Conservation (phyloP, 2,113 vertebrate species). For the Cynopterus brachyotis region DNA sequence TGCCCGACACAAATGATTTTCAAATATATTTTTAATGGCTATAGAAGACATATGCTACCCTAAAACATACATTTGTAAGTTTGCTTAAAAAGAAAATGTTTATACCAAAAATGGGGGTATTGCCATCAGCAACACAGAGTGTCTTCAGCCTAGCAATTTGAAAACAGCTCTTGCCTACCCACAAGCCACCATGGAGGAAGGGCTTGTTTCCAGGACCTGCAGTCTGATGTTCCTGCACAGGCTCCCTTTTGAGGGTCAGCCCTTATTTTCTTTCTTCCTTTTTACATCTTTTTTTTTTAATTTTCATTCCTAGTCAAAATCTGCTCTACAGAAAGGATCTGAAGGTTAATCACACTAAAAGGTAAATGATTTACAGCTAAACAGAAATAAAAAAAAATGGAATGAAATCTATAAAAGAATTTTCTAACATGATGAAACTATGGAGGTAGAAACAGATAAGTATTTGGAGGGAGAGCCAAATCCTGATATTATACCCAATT, state of each 20-base stretch:
- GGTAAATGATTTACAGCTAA: neutral
- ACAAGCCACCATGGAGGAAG: neutral
- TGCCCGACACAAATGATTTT: neutral
- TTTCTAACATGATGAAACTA: neutral
- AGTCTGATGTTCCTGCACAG: neutral
- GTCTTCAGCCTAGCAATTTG: neutral
- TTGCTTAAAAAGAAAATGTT: neutral
- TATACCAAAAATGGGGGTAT: neutral
- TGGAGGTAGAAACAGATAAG: neutral
- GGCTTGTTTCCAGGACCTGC: neutral
- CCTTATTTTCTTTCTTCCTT: neutral
- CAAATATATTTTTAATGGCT: neutral
- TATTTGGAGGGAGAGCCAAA: neutral
- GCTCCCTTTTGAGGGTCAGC: neutral
- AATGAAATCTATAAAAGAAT: neutral
- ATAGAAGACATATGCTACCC: neutral
- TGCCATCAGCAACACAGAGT: neutral
- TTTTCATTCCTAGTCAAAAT: neutral
- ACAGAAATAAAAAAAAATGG: neutral
- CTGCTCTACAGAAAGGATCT: slow-evolving; percentile 15
- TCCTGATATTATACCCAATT: neutral
- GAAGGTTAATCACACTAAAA: neutral
- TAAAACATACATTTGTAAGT: neutral
- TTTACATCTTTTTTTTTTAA: neutral
- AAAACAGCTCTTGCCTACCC: neutral